Evolutionary conservation across 2,113 vertebrate genomes (phyloP).

Genomic region (Colius striatus): DNA sequence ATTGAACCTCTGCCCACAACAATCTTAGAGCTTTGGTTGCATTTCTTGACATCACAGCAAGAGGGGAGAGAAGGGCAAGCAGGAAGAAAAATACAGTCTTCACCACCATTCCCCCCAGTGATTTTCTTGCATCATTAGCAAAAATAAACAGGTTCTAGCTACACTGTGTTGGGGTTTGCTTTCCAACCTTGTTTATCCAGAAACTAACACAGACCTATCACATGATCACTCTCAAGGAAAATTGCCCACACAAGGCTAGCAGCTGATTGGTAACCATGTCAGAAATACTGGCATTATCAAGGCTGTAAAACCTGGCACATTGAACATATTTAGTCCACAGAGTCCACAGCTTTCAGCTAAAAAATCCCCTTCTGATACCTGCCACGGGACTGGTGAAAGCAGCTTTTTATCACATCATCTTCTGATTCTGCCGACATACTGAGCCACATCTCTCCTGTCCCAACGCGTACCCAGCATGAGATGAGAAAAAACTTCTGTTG

Average conservation of each 20-base stretch:
- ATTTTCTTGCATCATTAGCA: not conserved
- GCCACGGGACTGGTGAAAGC: not conserved
- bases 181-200: not conserved
- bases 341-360: not conserved
- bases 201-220: not conserved
- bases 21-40: not conserved
- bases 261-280: not conserved
- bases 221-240: fast-evolving
- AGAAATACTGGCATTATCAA: not conserved
- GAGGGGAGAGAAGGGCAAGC: not conserved
- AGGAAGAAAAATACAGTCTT: not conserved
- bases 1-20: not conserved
- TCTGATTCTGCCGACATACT: not conserved
- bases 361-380: not conserved
- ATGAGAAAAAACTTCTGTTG: not conserved
- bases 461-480: not conserved
- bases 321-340: not conserved
- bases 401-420: not conserved
- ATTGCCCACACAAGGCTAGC: not conserved
- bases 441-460: not conserved
- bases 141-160: not conserved
- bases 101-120: not conserved
- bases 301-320: not conserved
- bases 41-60: not conserved
- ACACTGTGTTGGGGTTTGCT: not conserved